Evolutionary conservation across 2,888 invertebrate species (phyloP).

Genomic region (Lymantria monacha): DNA sequence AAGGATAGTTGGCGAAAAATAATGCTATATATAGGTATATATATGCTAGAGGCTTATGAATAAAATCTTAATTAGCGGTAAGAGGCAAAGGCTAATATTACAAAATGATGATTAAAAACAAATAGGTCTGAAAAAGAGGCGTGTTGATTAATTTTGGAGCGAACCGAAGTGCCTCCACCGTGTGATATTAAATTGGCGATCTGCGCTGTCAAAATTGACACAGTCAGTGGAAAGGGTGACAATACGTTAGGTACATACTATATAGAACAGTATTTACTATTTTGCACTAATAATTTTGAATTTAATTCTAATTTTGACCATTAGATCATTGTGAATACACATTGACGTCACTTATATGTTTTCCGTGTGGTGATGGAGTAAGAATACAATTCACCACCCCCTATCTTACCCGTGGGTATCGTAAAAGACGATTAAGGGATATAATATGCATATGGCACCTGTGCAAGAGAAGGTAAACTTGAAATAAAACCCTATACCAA

Average conservation of each 20-base stretch:
- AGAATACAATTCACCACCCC: too few species aligned
- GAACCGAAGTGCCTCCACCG: conserved; percentile 45
- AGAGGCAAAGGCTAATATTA: conserved; percentile 49
- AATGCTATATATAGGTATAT: conserved; percentile 12
- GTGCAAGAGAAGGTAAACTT: too few species aligned
- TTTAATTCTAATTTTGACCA: neutral
- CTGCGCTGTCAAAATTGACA: conserved; percentile 70
- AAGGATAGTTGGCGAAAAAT: conserved; percentile 41
- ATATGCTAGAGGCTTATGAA: conserved; percentile 54
- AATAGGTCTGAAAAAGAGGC: conserved; percentile 74
- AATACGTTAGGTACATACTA: conserved; percentile 28
- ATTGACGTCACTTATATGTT: too few species aligned
- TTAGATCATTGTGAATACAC: too few species aligned
- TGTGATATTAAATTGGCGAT: conserved; percentile 62
- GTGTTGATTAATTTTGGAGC: conserved; percentile 74
- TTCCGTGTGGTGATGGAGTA: too few species aligned
- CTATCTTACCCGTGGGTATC: too few species aligned
- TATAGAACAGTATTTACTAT: neutral
- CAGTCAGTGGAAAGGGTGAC: conserved; percentile 48
- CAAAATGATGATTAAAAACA: conserved; percentile 69
- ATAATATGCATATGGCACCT: too few species aligned
- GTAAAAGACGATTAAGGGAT: too few species aligned
- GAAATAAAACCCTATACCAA: too few species aligned
- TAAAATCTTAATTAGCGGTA: conserved; percentile 80
- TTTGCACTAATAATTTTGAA: neutral